Evolutionary conservation across 1,140 invertebrate genomes (phyloP).

Genomic region (Arctopsyche grandis): DNA sequence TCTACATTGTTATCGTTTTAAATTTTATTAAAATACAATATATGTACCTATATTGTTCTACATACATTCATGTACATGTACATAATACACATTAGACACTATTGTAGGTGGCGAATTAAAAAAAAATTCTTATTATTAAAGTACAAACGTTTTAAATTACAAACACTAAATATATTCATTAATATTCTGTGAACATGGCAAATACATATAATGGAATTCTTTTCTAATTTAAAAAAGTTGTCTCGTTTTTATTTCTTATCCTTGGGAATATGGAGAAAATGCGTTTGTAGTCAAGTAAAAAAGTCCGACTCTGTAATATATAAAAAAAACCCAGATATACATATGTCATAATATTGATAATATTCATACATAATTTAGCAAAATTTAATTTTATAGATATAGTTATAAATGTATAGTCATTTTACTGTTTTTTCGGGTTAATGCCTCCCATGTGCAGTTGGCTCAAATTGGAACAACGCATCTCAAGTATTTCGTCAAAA

Average conservation of each 20-base stretch:
- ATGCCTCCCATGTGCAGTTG: conserved; percentile 44
- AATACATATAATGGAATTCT: too few relatives aligned
- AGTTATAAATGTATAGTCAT: not conserved
- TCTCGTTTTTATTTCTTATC: not conserved
- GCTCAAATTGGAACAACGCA: conserved; percentile 38
- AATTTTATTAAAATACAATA: too few relatives aligned
- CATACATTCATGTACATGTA: not conserved
- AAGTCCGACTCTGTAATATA: conserved; percentile 43
- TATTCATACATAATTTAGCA: not conserved
- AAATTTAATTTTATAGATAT: not conserved
- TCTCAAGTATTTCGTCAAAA: conserved; percentile 43
- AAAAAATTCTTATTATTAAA: too few relatives aligned
- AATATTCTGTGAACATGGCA: too few relatives aligned
- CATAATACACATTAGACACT: not conserved
- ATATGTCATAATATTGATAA: not conserved
- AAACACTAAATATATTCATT: too few relatives aligned
- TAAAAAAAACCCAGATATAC: conserved; percentile 16
- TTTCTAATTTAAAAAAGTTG: too few relatives aligned
- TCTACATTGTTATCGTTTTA: too few relatives aligned
- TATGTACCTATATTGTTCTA: not conserved
- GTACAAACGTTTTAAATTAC: too few relatives aligned
- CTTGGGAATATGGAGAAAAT: conserved; percentile 35
- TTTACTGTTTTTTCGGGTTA: conserved; percentile 39
- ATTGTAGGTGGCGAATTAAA: too few relatives aligned
- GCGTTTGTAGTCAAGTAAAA: conserved; percentile 48